Conservation (phyloP, 2,797 vertebrate species). For the Glossophaga mutica region DNA sequence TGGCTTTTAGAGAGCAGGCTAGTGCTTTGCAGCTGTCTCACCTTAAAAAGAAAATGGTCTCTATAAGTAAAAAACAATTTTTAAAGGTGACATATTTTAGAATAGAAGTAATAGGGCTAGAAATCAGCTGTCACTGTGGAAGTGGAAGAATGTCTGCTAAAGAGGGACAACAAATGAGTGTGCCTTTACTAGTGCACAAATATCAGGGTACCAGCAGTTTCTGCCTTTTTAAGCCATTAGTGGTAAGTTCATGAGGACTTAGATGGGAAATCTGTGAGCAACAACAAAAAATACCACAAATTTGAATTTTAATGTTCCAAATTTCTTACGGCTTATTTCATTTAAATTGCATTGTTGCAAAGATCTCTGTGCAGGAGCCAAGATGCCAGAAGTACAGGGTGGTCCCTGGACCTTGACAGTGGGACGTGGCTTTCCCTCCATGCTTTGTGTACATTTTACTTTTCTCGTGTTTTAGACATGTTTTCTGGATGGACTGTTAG, state of each 20-base stretch:
- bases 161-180: neutral
- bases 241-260: neutral
- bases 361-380: neutral
- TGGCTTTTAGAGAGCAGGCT: neutral
- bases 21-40: neutral
- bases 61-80: neutral
- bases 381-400: neutral
- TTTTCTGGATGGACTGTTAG: neutral
- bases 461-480: rapidly evolving
- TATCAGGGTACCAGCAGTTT: neutral
- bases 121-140: neutral
- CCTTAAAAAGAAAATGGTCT: neutral
- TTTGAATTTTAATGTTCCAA: neutral
- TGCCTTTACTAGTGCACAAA: neutral
- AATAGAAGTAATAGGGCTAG: neutral
- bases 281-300: neutral
- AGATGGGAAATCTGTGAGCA: neutral
- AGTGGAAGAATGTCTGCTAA: neutral
- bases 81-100: neutral
- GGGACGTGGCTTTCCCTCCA: neutral
- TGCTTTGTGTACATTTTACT: neutral
- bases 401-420: neutral
- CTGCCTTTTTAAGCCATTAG: neutral
- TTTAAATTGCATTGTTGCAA: neutral
- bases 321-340: neutral